Conservation (phyloP, 2,113 vertebrate genomes). For the Sardina pilchardus region DNA sequence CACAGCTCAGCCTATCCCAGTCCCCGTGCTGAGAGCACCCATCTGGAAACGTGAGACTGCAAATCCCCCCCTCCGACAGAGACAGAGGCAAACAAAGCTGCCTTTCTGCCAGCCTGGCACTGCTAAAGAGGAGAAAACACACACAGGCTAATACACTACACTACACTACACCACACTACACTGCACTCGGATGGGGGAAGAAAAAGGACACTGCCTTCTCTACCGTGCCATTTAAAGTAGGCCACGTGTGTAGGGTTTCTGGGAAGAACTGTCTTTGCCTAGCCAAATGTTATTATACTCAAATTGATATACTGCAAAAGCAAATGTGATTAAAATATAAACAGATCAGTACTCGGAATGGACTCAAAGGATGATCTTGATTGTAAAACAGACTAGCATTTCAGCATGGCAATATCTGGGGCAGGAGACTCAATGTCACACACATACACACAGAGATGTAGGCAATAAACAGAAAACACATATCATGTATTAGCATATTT, state of each 20-base stretch:
- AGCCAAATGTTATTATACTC: neutral
- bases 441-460: neutral
- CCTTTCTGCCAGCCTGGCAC: conserved; percentile 16
- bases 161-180: no score
- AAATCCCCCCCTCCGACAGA: conserved; percentile 25
- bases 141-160: neutral
- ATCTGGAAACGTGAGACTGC: conserved; percentile 21
- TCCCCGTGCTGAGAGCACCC: neutral
- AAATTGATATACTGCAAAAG: neutral
- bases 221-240: neutral
- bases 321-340: conserved; percentile 11
- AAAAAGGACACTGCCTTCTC: conserved; percentile 29
- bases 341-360: neutral
- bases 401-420: neutral
- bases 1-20: conserved; percentile 6
- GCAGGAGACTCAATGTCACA: neutral
- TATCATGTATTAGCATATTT: no score
- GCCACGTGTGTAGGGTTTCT: neutral
- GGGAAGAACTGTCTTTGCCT: neutral
- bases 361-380: neutral
- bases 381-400: neutral
- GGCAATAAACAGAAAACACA: no score
- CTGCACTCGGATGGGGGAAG: neutral
- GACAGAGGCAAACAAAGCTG: conserved; percentile 33
- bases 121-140: neutral